phyloP scores from a whole-genome alignment of 2,113 vertebrate genomes.

The Ceratotherium simum region DNA sequence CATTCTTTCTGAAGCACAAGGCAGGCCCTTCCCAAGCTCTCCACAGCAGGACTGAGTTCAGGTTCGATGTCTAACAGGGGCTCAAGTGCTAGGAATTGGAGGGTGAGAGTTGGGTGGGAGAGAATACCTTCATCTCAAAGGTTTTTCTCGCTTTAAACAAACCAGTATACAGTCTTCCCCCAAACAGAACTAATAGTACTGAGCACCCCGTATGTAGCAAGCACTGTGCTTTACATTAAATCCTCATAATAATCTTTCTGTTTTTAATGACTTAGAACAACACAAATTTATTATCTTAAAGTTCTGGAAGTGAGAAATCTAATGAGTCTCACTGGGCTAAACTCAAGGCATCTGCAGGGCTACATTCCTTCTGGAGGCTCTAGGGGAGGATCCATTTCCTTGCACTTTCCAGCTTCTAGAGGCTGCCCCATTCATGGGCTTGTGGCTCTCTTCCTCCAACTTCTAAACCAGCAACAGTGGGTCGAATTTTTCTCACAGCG shows the following conservation, averaged over 20 bases:
- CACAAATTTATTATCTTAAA: background rate
- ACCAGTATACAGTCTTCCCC: background rate
- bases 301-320: background rate
- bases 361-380: background rate
- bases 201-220: background rate
- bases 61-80: background rate
- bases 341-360: background rate
- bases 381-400: background rate
- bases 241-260: background rate
- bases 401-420: background rate
- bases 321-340: background rate
- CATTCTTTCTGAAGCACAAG: background rate
- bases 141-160: background rate
- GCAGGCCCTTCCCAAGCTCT: background rate
- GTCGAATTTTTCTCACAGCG: background rate
- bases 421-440: accelerated
- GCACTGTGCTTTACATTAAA: background rate
- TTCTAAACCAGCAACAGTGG: background rate
- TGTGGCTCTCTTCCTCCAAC: background rate
- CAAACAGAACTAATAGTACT: background rate
- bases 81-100: background rate
- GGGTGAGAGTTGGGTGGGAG: background rate
- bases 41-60: too few species aligned
- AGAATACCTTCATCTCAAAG: background rate
- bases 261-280: background rate